Evolutionary conservation across 2,797 vertebrate genomes (phyloP), one percentile per base, ranked within the genome.

Genomic region (Hipposideros larvatus): DNA sequence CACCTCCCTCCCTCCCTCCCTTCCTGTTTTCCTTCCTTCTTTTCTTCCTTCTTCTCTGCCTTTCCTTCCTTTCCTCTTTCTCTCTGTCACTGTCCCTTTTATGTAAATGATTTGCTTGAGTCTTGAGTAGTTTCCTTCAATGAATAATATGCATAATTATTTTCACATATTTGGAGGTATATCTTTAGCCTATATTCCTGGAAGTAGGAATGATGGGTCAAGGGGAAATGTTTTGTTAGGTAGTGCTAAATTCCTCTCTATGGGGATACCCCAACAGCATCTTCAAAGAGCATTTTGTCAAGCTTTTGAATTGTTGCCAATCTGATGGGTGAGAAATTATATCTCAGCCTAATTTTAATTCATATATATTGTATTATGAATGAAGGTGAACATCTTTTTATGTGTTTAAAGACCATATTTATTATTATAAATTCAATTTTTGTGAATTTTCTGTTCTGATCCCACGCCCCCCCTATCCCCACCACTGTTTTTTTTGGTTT

Each of bases 371-470:
- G 48, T 74, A 31, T 63, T 75, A 43, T 43, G 24, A 82, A n/a
- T 57, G 34, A 77, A 93, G 19, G 9, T 15, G 1, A 77, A 63
- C 10, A 48, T 55, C 14, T 93, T 71, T 90, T 55, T 37, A 16
- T 59, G 11, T 85, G 26, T 89, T 75, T 78, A 31, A 82, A 59
- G 68, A 57, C 48, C 19, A 18, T 55, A 37, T 78, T 82, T 87
- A 26, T 57, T 94, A 94, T 96, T 90, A 51, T 83, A 53, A 84
- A 43, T 92, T 90, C 9, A 4, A 41, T 55, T 46, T 75, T 83
- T 55, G 31, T 41, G 51, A 86, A 37, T 82, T 66, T 3, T 57
- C n/a, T 93, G 7, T 90, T 83, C 37, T 57, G 5, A 55, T 46
- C 70, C 66, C 95, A 19, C 80, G 37, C 28, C 34, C 24, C 16